Conservation (phyloP, 2,113 vertebrate species). For the Melospiza melodia region DNA sequence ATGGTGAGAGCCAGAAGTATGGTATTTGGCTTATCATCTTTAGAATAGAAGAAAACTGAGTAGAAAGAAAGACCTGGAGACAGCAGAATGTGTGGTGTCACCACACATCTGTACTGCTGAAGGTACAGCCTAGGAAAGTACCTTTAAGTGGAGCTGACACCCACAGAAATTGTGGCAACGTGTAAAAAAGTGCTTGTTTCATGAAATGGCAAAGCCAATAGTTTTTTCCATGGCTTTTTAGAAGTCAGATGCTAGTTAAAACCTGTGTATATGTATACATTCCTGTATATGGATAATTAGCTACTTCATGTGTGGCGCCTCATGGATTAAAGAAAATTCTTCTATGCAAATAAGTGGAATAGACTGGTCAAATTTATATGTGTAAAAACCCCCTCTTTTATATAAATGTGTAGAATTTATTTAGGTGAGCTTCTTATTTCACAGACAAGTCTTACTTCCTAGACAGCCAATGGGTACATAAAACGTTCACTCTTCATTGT, state of each 20-base stretch:
- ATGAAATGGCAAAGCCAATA: constrained; percentile 62
- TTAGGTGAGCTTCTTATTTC: constrained; percentile 17
- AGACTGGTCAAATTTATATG: constrained; percentile 44
- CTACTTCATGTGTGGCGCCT: constrained; percentile 79
- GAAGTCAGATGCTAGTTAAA: constrained; percentile 75
- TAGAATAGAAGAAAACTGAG: neutral
- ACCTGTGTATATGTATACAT: constrained; percentile 76
- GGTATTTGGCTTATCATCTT: neutral
- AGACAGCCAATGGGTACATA: neutral
- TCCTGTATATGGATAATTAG: constrained; percentile 75
- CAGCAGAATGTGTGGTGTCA: neutral
- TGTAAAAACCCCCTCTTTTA: neutral
- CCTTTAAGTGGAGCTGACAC: constrained; percentile 24
- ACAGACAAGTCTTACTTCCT: constrained; percentile 20
- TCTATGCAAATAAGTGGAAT: constrained; percentile 65
- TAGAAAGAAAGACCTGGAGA: neutral
- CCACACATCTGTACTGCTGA: neutral
- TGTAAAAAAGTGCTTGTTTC: constrained; percentile 24
- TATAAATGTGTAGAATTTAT: constrained; percentile 52
- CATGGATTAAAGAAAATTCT: constrained; percentile 79
- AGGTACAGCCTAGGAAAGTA: neutral
- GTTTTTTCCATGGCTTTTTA: constrained; percentile 62
- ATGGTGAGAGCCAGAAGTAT: neutral
- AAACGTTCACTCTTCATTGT: neutral
- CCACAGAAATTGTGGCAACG: neutral